Percentiles rank a stretch among this genome's conserved stretches.
Evolutionary conservation across 2,888 invertebrate species (phyloP).

Genomic region (Epirrita christyi): DNA sequence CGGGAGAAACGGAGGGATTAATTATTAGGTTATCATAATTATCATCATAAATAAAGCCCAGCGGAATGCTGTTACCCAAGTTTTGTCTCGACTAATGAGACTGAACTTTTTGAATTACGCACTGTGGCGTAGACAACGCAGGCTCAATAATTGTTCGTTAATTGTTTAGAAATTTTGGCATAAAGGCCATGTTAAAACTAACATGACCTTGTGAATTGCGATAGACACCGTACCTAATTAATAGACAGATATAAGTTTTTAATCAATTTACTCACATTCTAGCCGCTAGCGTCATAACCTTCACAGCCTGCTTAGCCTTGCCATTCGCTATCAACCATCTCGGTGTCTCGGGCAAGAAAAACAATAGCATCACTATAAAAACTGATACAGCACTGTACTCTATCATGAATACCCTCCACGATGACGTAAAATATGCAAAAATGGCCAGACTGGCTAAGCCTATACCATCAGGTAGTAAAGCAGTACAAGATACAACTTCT

Average conservation of each 20-base stretch:
- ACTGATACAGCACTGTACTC: constrained; percentile 44
- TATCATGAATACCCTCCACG: constrained; percentile 55
- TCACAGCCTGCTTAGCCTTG: constrained; percentile 48
- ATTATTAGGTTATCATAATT: too few species aligned
- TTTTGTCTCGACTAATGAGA: too few species aligned
- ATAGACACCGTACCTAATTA: too few species aligned
- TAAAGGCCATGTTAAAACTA: too few species aligned
- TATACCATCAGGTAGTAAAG: constrained; percentile 50
- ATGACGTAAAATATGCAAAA: constrained; percentile 53
- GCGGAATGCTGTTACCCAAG: too few species aligned
- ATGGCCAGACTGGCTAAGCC: constrained; percentile 46
- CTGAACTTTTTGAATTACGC: too few species aligned
- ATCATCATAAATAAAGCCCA: too few species aligned
- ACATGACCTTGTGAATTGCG: too few species aligned
- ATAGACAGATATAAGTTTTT: not conserved
- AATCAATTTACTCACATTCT: constrained; percentile 51
- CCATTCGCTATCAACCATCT: constrained; percentile 63
- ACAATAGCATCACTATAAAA: constrained; percentile 44
- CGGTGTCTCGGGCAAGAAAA: constrained; percentile 62
- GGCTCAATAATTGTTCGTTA: too few species aligned
- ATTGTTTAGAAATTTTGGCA: too few species aligned
- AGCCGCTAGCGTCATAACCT: constrained; percentile 56
- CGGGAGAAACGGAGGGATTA: too few species aligned
- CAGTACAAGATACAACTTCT: constrained; percentile 54
- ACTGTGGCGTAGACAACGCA: too few species aligned